Base-by-base conservation (phyloP, 2,888 invertebrate genomes). In the Graphium colonna region DNA sequence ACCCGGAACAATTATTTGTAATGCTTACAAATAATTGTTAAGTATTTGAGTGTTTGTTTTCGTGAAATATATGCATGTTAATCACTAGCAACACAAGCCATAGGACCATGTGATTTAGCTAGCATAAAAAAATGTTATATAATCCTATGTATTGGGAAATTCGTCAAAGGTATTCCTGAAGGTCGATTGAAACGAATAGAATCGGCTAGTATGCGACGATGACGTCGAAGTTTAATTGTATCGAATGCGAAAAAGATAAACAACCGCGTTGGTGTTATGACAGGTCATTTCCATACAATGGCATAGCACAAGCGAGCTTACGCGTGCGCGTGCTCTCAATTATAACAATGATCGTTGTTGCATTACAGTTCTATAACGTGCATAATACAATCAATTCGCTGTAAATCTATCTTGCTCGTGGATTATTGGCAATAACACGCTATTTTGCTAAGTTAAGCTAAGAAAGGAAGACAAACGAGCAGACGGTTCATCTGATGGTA, bases 291-390 rank as follows among this genome's bases (percentile, higher is more conserved):
- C 65, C 83, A 86, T 79, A 86, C 87, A 87, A 87, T 87, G 68
- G 75, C 60, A 53, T 60, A 61, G 73, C 67, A 71, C 75, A 75
- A 71, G 75, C 77, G n/a, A 75, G 45, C 77, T 75, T 74, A 82
- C 84, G 77, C 77, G 75, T 75, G 82, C 84, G 77, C 85, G 85
- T 83, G 87, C 81, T 75, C 75, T 71, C 71, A 73, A 73, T 79
- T 70, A 65, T 67, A 80, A 80, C 80, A 83, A 82, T 80, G 75
- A 75, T 77, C 73, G 75, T 78, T 82, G 82, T 82, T 81, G 72
- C 68, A 68, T 67, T 68, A 67, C 65, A 69, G 65, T 66, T 45
- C 52, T 57, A 60, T 60, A 60, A 58, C 50, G 55, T 50, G 50
- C 42, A 51, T 47, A 42, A 43, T 41, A 43, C 63, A 62, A 53